A percentile compares a stretch with the other conserved stretches of the same genome.
Conservation (phyloP, 1,140 invertebrate species). For the Geopemphigus sp. region DNA sequence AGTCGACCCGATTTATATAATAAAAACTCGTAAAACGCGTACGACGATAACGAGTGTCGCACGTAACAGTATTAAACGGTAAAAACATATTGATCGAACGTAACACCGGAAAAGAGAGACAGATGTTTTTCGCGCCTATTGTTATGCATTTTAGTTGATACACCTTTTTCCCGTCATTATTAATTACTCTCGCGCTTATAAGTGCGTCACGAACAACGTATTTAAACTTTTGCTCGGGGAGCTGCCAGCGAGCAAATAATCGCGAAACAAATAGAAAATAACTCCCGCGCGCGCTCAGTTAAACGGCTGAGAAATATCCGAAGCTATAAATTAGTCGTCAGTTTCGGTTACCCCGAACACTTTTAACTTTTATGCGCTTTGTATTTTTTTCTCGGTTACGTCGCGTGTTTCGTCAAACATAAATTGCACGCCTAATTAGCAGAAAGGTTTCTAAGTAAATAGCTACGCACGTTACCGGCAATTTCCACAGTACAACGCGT, state of each 20-base stretch:
- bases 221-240: conserved; percentile 8
- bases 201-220: conserved; percentile 16
- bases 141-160: conserved; percentile 5
- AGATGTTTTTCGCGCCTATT: conserved; percentile 1
- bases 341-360: not conserved
- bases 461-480: too few species aligned
- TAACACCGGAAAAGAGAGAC: not conserved
- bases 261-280: conserved; percentile 18
- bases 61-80: too few species aligned
- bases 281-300: not conserved
- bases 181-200: conserved; percentile 4
- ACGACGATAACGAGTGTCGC: too few species aligned
- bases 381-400: not conserved
- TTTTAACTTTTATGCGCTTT: not conserved
- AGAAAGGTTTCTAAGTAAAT: too few species aligned
- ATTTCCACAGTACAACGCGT: too few species aligned
- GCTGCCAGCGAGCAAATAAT: not conserved
- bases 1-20: too few species aligned
- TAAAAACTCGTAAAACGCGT: too few species aligned
- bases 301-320: conserved; percentile 8
- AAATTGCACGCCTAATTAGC: too few species aligned
- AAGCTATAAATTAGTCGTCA: conserved; percentile 13
- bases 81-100: too few species aligned
- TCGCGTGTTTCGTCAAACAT: too few species aligned
- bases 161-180: conserved; percentile 7